These are phyloP conservation scores for Falcaria lacertinaria DNA, from an alignment of 2,888 invertebrate genomes.

Conservation along the genomic window DNA sequence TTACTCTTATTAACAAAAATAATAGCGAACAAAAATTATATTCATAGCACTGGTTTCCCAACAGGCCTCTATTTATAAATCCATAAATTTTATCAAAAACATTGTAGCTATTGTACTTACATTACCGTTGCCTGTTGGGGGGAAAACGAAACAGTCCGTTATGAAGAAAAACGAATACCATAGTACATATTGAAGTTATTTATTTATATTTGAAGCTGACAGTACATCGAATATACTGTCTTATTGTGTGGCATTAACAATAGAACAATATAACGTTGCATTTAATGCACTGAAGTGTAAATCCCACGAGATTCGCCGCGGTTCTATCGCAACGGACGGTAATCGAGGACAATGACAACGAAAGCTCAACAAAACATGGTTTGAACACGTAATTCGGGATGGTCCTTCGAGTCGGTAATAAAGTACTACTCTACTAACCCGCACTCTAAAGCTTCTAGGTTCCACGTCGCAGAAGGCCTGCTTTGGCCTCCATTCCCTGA, in stretches of 20 bases:
- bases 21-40: too few species aligned
- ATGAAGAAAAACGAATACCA: neutral
- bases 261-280: neutral
- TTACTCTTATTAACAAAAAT: neutral
- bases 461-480: conserved; percentile 42
- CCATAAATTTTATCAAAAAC: neutral
- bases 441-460: conserved; percentile 68
- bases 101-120: conserved; percentile 1
- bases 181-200: neutral
- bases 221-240: neutral
- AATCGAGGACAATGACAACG: neutral
- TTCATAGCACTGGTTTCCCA: neutral
- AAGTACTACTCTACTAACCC: conserved; percentile 50
- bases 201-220: neutral
- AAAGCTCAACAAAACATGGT: neutral
- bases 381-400: conserved; percentile 4
- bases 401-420: conserved; percentile 20
- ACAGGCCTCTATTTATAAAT: neutral
- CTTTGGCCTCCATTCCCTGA: conserved; percentile 35
- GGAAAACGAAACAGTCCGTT: neutral
- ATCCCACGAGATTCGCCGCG: neutral
- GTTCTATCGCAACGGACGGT: conserved; percentile 2
- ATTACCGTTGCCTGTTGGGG: neutral
- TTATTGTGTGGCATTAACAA: neutral
- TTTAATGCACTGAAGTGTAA: neutral